These are phyloP conservation scores for Edolisoma coerulescens DNA, from an alignment of 2,113 vertebrate species.

Conservation along the genomic window DNA sequence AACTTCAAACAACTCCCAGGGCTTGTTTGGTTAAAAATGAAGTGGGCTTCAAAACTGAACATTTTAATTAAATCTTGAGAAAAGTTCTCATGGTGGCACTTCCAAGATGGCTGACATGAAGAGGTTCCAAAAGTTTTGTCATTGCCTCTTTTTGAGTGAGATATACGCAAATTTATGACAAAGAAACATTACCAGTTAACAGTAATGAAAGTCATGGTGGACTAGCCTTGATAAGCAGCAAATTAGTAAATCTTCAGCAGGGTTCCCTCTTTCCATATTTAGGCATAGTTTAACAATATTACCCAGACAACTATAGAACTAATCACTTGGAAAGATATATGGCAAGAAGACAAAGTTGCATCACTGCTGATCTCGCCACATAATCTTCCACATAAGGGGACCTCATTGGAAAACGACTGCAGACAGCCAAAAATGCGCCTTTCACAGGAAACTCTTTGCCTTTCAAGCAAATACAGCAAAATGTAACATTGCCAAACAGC, in stretches of 20 bases:
- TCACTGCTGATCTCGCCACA: conserved; percentile 12
- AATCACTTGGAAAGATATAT: conserved; percentile 36
- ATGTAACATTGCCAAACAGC: background rate
- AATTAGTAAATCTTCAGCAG: conserved; percentile 43
- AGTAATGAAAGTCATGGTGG: conserved; percentile 1
- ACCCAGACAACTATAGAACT: conserved; percentile 31
- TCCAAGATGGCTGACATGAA: conserved; percentile 14
- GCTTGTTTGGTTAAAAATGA: conserved; percentile 30
- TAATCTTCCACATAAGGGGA: conserved; percentile 46
- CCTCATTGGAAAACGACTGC: conserved; percentile 43
- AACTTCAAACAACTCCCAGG: conserved; percentile 43
- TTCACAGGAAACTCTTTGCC: conserved; percentile 42
- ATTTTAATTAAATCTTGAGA: conserved; percentile 29
- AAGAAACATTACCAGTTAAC: background rate
- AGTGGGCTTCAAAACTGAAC: conserved; percentile 28
- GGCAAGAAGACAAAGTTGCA: conserved; percentile 53
- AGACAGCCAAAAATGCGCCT: conserved; percentile 53
- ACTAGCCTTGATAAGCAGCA: conserved; percentile 28
- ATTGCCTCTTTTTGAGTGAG: conserved; percentile 19
- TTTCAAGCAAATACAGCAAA: conserved; percentile 37
- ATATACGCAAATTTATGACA: background rate
- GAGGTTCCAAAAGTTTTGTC: conserved; percentile 10
- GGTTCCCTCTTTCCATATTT: conserved; percentile 38
- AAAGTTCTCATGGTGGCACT: background rate
- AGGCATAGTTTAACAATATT: conserved; percentile 41